phyloP scores from a whole-genome alignment of 2,888 invertebrate genomes.

The Sminthurinus aureus region DNA sequence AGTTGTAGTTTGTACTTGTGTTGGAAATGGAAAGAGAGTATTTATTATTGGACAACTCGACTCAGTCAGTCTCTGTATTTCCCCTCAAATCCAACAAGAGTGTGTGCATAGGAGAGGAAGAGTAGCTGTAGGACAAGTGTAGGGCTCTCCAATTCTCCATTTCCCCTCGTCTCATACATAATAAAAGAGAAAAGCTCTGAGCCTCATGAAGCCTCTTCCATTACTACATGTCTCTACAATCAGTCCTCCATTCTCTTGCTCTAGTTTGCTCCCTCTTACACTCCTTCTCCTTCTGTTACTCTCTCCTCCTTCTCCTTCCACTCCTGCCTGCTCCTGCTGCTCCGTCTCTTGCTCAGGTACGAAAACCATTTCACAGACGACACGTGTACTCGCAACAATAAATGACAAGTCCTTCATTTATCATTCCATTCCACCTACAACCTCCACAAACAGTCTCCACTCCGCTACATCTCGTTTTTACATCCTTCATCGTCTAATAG shows the following conservation, averaged over 20 bases:
- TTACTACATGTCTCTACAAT: neutral
- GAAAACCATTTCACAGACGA: slow-evolving; percentile 22
- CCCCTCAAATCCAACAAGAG: neutral
- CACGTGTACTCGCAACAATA: slow-evolving; percentile 31
- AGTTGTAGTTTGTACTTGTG: too few species aligned
- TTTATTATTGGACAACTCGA: neutral
- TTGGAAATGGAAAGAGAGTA: too few species aligned
- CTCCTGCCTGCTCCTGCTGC: neutral
- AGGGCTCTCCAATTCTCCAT: neutral
- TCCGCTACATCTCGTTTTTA: slow-evolving; percentile 24
- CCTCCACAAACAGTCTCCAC: slow-evolving; percentile 6
- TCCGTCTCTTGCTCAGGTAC: slow-evolving; percentile 9
- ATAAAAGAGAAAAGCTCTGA: neutral
- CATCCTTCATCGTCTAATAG: slow-evolving; percentile 12
- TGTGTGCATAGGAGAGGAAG: neutral
- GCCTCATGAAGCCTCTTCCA: neutral
- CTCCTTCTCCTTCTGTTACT: neutral
- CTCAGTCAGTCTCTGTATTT: neutral
- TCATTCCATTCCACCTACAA: slow-evolving; percentile 10
- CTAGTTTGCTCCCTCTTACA: neutral
- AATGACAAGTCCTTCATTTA: slow-evolving; percentile 30
- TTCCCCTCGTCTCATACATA: neutral
- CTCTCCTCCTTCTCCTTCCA: neutral
- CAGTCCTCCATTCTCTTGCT: neutral
- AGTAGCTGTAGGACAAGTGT: neutral